These are phyloP conservation scores for Balaeniceps rex DNA, from an alignment of 2,113 vertebrate genomes.

Conservation along the genomic window DNA sequence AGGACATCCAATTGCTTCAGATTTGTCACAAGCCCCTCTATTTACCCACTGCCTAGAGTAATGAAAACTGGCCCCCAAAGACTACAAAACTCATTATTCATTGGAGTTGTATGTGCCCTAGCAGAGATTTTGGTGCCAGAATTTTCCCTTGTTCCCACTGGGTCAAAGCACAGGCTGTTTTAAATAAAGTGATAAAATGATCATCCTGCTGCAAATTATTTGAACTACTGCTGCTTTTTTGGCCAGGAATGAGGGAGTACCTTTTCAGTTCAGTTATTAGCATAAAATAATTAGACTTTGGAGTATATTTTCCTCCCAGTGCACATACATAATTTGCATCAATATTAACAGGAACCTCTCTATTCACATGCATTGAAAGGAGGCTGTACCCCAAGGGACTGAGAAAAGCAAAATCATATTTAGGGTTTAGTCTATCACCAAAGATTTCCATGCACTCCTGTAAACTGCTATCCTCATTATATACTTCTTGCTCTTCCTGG, in stretches of 20 bases:
- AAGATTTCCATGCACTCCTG: background rate
- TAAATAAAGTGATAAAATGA: background rate
- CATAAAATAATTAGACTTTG: slow-evolving; percentile 57
- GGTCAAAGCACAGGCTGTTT: background rate
- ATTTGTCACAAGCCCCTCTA: background rate
- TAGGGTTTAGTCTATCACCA: background rate
- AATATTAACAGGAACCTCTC: background rate
- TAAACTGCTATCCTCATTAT: background rate
- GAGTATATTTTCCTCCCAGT: background rate
- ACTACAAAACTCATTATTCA: background rate
- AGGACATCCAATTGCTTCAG: background rate
- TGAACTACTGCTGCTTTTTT: background rate
- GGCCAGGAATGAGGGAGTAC: background rate
- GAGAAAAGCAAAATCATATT: background rate
- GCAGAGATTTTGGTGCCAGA: background rate
- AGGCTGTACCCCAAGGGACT: background rate
- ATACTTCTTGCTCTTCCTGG: background rate
- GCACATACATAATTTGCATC: background rate
- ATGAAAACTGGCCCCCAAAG: background rate
- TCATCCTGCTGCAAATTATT: background rate
- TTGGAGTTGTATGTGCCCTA: background rate
- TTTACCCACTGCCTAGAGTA: background rate
- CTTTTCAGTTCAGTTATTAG: background rate
- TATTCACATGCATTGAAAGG: background rate
- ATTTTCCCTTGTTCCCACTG: background rate